These are phyloP conservation scores for Ennomos erosarius DNA, from an alignment of 2,888 invertebrate genomes.

Conservation along the genomic window DNA sequence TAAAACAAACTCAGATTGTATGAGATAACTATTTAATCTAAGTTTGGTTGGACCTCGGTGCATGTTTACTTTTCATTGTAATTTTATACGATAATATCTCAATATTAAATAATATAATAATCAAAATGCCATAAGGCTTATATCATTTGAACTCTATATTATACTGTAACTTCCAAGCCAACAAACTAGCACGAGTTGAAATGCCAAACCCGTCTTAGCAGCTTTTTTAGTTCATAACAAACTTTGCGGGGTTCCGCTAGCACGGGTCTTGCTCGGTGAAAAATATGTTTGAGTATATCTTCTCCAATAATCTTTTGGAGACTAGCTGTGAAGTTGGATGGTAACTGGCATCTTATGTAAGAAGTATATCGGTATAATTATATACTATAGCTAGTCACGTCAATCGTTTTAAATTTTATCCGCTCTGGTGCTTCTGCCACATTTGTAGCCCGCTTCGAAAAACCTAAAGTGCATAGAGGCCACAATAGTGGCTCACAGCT, in stretches of 20 bases:
- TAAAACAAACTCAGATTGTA: too few species aligned
- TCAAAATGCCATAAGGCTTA: not conserved
- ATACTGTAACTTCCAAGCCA: slow-evolving; percentile 15
- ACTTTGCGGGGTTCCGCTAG: slow-evolving; percentile 50
- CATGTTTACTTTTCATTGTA: too few species aligned
- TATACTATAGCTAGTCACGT: too few species aligned
- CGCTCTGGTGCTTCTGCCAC: too few species aligned
- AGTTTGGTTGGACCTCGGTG: too few species aligned
- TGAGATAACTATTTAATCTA: too few species aligned
- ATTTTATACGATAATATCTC: too few species aligned
- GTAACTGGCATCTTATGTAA: not conserved
- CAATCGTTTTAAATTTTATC: too few species aligned
- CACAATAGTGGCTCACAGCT: too few species aligned
- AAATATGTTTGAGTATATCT: slow-evolving; percentile 41
- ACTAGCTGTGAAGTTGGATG: slow-evolving; percentile 26
- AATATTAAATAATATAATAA: too few species aligned
- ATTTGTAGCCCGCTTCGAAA: too few species aligned
- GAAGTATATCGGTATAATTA: not conserved
- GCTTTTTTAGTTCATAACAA: slow-evolving; percentile 56
- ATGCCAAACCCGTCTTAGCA: slow-evolving; percentile 27
- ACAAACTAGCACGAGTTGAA: slow-evolving; percentile 28
- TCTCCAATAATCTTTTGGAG: slow-evolving; percentile 21
- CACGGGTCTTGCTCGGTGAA: slow-evolving; percentile 40
- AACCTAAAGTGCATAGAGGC: too few species aligned
- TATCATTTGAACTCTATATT: slow-evolving; percentile 1